phyloP scores from a whole-genome alignment of 1,140 invertebrate species.

The Lordiphosa mommai region DNA sequence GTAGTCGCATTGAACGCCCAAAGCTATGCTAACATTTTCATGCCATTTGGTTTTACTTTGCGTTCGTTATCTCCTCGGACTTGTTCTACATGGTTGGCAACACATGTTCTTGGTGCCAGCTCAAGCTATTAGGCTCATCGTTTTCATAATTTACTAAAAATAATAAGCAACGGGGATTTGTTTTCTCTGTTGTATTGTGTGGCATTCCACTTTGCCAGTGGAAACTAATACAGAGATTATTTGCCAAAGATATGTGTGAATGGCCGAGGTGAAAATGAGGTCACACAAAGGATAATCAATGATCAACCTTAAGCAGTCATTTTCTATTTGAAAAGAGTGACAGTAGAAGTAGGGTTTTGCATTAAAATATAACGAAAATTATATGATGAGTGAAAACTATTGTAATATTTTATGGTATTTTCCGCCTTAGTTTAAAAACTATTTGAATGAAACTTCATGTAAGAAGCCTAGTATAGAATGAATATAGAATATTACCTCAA shows the following conservation, averaged over 20 bases:
- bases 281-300: slow-evolving; percentile 13
- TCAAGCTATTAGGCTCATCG: slow-evolving; percentile 48
- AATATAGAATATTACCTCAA: no score
- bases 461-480: no score
- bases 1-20: slow-evolving; percentile 30
- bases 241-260: slow-evolving; percentile 1
- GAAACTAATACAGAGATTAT: slow-evolving; percentile 38
- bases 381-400: no score
- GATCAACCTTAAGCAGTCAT: not conserved
- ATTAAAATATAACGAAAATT: no score
- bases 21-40: slow-evolving; percentile 47
- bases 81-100: slow-evolving; percentile 30
- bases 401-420: no score
- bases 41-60: slow-evolving; percentile 53
- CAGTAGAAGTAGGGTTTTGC: no score
- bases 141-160: slow-evolving; percentile 60
- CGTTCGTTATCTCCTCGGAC: slow-evolving; percentile 29
- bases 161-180: slow-evolving; percentile 45
- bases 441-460: no score
- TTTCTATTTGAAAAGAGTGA: no score
- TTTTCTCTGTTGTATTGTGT: slow-evolving; percentile 9
- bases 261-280: slow-evolving; percentile 27
- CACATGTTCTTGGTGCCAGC: slow-evolving; percentile 30
- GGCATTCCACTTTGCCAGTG: slow-evolving; percentile 7
- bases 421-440: no score